Conservation (phyloP, 1,140 invertebrate species). For the Drosophila triauraria region DNA sequence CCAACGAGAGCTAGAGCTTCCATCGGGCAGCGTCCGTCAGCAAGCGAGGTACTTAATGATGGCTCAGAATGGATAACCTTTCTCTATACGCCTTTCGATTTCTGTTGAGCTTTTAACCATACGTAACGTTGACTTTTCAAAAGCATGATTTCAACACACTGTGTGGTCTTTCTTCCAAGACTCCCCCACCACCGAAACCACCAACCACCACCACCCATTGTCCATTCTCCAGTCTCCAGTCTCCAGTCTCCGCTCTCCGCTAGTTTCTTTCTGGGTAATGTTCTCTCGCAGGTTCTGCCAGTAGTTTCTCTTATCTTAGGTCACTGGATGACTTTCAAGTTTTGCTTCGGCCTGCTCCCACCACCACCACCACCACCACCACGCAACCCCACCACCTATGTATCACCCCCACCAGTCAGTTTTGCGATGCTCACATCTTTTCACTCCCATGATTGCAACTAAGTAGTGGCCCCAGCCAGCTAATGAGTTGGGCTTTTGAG, state of each 20-base stretch:
- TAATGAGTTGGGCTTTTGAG: constrained; percentile 15
- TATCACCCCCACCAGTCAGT: constrained; percentile 32
- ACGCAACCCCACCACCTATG: not conserved
- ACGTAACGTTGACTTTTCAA: constrained; percentile 32
- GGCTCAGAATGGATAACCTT: constrained; percentile 14
- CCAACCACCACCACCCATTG: constrained; percentile 1
- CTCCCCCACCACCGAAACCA: constrained; percentile 2
- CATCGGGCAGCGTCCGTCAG: constrained; percentile 14
- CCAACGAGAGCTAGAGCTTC: constrained; percentile 8
- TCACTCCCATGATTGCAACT: constrained; percentile 43
- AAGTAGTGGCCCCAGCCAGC: constrained; percentile 26
- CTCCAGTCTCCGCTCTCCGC: constrained; percentile 14
- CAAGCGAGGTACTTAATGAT: constrained; percentile 36
- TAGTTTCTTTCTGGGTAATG: constrained; percentile 39
- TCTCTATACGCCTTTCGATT: constrained; percentile 30
- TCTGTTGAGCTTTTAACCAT: constrained; percentile 35
- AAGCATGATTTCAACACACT: constrained; percentile 46
- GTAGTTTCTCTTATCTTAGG: constrained; percentile 34
- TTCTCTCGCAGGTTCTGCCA: constrained; percentile 35
- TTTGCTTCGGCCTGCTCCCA: constrained; percentile 18
- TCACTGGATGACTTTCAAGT: constrained; percentile 21
- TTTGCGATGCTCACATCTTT: constrained; percentile 52
- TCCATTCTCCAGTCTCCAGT: not conserved
- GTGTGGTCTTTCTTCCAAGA: constrained; percentile 34
- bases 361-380: not conserved